Conservation (phyloP, 2,888 invertebrate species). For the Pinctada fucata region DNA sequence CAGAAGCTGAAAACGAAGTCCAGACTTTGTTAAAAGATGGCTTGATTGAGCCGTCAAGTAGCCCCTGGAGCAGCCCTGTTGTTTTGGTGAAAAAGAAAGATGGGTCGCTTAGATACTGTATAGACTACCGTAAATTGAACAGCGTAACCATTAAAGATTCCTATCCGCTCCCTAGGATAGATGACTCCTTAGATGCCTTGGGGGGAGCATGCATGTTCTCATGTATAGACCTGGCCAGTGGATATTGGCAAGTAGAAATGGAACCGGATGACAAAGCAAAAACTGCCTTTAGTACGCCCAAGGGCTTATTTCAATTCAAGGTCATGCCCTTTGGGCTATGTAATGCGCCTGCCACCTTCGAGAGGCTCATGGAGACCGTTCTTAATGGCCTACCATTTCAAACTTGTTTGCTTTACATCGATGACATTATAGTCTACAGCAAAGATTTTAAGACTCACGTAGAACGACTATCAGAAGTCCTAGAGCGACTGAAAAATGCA, state of each 20-base stretch:
- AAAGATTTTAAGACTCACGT: conserved; percentile 34
- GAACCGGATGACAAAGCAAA: conserved; percentile 36
- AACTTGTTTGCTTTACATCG: conserved; percentile 48
- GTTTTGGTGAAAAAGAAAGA: conserved; percentile 42
- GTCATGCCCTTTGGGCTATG: conserved; percentile 51
- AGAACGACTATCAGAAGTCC: conserved; percentile 12
- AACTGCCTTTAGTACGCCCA: conserved; percentile 46
- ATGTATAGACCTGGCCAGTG: conserved; percentile 46
- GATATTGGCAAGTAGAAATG: conserved; percentile 53
- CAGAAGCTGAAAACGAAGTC: conserved; percentile 12
- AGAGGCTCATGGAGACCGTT: conserved; percentile 41
- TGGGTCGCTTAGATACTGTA: conserved; percentile 37
- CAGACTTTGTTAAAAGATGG: conserved; percentile 29
- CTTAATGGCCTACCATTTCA: conserved; percentile 39
- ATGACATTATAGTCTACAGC: conserved; percentile 47
- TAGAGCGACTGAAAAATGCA: conserved; percentile 8
- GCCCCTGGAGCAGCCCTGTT: conserved; percentile 39
- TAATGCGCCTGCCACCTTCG: conserved; percentile 51
- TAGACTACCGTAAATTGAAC: conserved; percentile 53
- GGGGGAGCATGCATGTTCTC: conserved; percentile 37
- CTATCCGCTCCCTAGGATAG: conserved; percentile 50
- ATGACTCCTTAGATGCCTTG: conserved; percentile 45
- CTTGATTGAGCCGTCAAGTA: conserved; percentile 28
- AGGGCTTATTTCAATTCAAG: conserved; percentile 47
- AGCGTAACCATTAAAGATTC: conserved; percentile 44